phyloP scores from a whole-genome alignment of 2,113 vertebrate species.

The Platysteira castanea region DNA sequence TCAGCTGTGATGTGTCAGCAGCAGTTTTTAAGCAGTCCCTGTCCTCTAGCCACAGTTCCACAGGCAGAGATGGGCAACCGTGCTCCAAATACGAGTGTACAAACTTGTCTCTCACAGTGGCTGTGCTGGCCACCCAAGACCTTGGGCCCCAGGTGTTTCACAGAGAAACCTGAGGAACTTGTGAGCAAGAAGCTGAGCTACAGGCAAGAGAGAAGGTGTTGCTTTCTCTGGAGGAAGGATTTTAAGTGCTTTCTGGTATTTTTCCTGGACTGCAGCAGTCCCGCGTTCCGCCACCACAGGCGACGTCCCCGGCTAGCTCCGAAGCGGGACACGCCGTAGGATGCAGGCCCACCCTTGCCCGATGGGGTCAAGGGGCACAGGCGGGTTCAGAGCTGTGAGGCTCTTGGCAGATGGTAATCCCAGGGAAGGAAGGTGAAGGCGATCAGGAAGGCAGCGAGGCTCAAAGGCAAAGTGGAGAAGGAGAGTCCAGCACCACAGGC shows the following conservation, averaged over 20 bases:
- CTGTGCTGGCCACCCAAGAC: accelerated
- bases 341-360: too few species aligned
- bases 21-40: not conserved
- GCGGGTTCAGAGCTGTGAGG: too few species aligned
- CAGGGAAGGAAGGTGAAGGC: too few species aligned
- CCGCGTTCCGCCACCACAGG: too few species aligned
- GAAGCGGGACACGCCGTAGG: too few species aligned
- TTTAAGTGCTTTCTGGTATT: not conserved
- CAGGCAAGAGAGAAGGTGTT: not conserved
- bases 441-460: too few species aligned
- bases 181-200: not conserved
- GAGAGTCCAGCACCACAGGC: too few species aligned
- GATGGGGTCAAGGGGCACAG: too few species aligned
- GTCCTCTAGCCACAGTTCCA: not conserved
- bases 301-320: too few species aligned
- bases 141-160: not conserved
- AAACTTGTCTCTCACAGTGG: not conserved
- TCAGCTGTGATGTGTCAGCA: not conserved
- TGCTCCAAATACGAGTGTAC: accelerated
- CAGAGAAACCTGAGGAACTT: not conserved
- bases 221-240: not conserved
- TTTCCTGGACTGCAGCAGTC: not conserved
- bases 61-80: not conserved
- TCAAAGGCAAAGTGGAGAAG: too few species aligned
- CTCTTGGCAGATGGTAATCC: too few species aligned